Conservation (phyloP, 2,797 vertebrate genomes). For the Apodemus agrarius region DNA sequence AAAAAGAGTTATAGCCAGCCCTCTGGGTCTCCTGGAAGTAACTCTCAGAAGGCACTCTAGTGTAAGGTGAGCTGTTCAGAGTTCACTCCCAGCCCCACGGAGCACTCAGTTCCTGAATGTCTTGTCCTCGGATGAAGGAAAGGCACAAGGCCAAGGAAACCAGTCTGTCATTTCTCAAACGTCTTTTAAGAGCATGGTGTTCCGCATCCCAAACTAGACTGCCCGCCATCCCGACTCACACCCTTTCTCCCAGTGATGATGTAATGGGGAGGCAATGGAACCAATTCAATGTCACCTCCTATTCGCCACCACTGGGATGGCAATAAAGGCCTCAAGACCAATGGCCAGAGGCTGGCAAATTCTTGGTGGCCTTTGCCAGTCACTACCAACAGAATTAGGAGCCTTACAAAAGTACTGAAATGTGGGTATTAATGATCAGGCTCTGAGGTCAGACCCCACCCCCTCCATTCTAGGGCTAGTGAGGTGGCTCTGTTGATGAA, state of each 20-base stretch:
- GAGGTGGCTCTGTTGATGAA: neutral
- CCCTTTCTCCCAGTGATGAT: neutral
- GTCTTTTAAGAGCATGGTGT: neutral
- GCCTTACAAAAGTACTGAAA: neutral
- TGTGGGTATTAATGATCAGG: neutral
- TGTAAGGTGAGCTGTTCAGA: neutral
- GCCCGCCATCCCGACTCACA: rapidly evolving
- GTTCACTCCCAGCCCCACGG: rapidly evolving
- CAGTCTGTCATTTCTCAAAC: neutral
- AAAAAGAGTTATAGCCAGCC: neutral
- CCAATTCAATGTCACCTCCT: neutral
- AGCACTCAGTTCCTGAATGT: neutral
- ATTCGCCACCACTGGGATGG: neutral
- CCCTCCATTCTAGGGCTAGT: too few relatives aligned
- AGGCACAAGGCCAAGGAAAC: neutral
- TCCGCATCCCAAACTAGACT: neutral
- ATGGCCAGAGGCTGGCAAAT: neutral
- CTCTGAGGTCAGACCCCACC: neutral
- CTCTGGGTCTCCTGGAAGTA: neutral
- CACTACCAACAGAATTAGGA: rapidly evolving
- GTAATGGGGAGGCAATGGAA: neutral
- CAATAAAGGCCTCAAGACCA: neutral
- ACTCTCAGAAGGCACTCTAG: neutral
- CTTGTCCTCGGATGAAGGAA: neutral
- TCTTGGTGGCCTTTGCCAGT: neutral